Evolutionary conservation across 2,797 vertebrate species (phyloP), one percentile per base, ranked within the genome.

Genomic region (Aulostomus chinensis): DNA sequence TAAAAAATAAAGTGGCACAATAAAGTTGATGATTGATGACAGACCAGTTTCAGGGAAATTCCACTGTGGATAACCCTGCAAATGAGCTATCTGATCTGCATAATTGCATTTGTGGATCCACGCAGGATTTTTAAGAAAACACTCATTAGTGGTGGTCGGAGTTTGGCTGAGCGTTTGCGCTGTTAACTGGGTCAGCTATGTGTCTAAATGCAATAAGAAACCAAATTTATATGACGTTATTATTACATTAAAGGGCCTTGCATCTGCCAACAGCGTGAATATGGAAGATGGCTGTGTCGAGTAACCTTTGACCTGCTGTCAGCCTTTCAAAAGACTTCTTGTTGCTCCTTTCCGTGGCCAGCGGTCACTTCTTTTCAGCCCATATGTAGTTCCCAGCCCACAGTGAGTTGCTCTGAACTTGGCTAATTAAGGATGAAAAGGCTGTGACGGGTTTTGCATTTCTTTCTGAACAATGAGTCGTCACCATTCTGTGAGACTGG

Each of bases 401-500:
- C 65, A 65, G 47, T 8, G 50, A 68, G 57, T 49, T 26, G 41
- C 68, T 78, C 84, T 85, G 81, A 85, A 86, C 78, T 85, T 82
- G 82, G 74, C 81, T 85, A 84, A 84, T 85, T 88, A 81, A 82
- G 67, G 61, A 69, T 80, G 78, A 81, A 86, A 83, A 75, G 66
- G 18, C 66, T 73, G 42, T 53, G 73, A 79, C 43, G 36, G 51
- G 47, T 57, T 43, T 78, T 79, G 51, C 76, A 79, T 81, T 86
- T 86, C 68, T 70, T 38, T 35, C 16, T 8, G 37, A 59, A 85
- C 65, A 76, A 81, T 82, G 64, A 73, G 41, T 42, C 25, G 25
- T 78, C 68, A 28, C 58, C 61, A 41, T 71, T 68, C 64, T 72
- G 64, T 4, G 3, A 68, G 53, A 54, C 32, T 30, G 35, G 18